These are phyloP conservation scores for Lamellibrachia satsuma DNA, from an alignment of 2,888 invertebrate species.

Conservation along the genomic window DNA sequence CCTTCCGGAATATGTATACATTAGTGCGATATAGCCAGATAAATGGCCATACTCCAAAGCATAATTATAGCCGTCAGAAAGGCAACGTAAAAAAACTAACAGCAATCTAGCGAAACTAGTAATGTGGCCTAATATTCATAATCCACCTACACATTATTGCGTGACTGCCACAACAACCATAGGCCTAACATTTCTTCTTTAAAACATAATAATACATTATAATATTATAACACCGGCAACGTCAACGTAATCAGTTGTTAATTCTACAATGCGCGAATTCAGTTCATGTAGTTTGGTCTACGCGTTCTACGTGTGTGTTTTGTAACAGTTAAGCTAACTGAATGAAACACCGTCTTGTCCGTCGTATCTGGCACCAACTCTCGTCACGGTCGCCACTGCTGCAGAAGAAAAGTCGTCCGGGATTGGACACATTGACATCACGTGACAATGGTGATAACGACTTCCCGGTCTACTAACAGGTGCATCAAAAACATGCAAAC, in stretches of 20 bases:
- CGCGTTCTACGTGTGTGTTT: background rate
- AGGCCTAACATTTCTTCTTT: background rate
- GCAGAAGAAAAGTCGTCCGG: background rate
- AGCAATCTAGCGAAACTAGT: background rate
- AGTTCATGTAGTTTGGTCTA: background rate
- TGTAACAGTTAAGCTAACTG: background rate
- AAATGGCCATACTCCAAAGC: background rate
- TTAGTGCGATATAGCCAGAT: background rate
- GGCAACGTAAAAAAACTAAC: background rate
- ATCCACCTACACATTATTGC: background rate
- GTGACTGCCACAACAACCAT: background rate
- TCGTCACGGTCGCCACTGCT: background rate
- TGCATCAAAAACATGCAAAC: background rate
- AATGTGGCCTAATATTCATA: background rate
- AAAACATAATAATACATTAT: background rate
- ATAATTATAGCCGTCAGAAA: background rate
- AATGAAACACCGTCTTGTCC: background rate
- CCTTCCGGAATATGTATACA: background rate
- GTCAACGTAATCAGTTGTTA: too few relatives aligned
- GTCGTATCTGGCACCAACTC: background rate
- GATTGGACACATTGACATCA: constrained; percentile 1
- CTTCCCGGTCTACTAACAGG: background rate
- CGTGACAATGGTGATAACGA: background rate
- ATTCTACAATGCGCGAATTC: background rate
- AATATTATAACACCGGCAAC: background rate